These are phyloP conservation scores for Cydia amplana DNA, from an alignment of 1,140 invertebrate species.

Conservation along the genomic window DNA sequence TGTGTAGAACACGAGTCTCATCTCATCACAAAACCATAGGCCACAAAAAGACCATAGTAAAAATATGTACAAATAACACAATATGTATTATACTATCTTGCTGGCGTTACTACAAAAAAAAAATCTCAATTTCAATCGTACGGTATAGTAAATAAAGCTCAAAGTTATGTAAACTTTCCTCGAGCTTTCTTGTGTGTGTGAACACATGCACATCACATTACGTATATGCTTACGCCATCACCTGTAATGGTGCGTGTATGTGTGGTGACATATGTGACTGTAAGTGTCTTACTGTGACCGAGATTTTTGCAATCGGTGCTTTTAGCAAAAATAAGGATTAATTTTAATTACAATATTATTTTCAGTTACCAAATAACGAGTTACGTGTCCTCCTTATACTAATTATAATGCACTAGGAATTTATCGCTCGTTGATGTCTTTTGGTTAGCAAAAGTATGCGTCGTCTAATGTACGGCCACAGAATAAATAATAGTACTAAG, in stretches of 20 bases:
- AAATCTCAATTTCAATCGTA: conserved; percentile 37
- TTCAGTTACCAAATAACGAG: too few species aligned
- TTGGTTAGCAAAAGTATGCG: background rate
- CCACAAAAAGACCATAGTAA: too few species aligned
- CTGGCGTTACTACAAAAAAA: conserved; percentile 16
- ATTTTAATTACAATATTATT: too few species aligned
- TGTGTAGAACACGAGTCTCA: too few species aligned
- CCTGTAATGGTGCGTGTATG: conserved; percentile 36
- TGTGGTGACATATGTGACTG: conserved; percentile 37
- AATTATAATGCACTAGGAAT: too few species aligned
- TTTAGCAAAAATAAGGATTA: background rate
- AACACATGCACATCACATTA: conserved; percentile 36
- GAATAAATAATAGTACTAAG: too few species aligned
- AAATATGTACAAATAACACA: background rate
- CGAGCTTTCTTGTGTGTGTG: conserved; percentile 37
- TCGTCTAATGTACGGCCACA: too few species aligned
- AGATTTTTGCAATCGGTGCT: conserved; percentile 37
- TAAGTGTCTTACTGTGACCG: conserved; percentile 55
- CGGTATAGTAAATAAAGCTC: conserved; percentile 32
- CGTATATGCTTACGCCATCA: conserved; percentile 38
- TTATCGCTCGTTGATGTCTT: conserved; percentile 24
- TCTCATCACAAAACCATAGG: too few species aligned
- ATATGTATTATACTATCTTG: conserved; percentile 13
- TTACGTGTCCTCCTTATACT: too few species aligned
- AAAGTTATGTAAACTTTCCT: conserved; percentile 35